Percentiles rank a stretch among this genome's conserved stretches.
These are phyloP conservation scores for Cepaea hortensis DNA, from an alignment of 2,888 invertebrate species.

Conservation along the genomic window DNA sequence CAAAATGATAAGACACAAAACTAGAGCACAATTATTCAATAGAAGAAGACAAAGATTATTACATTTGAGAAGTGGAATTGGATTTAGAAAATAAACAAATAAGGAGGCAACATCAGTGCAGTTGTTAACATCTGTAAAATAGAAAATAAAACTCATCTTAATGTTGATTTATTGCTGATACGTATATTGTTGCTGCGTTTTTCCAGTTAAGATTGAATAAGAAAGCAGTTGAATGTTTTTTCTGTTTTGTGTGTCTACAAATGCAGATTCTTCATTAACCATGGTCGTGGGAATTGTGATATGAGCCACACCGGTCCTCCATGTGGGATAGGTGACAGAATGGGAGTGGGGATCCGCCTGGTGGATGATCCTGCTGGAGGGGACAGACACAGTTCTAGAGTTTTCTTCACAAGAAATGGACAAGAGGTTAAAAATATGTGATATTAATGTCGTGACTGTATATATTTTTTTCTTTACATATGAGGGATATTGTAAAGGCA, in stretches of 20 bases:
- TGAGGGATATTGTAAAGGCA: neutral
- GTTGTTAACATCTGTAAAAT: no score
- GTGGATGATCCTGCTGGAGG: slow-evolving; percentile 39
- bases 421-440: slow-evolving; percentile 74
- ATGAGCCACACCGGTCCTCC: slow-evolving; percentile 37
- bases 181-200: neutral
- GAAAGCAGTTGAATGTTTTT: neutral
- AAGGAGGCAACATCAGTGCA: no score
- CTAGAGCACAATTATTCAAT: no score
- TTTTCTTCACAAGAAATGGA: slow-evolving; percentile 78
- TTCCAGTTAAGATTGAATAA: neutral
- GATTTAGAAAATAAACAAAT: no score
- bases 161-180: no score
- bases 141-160: no score
- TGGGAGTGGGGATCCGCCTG: slow-evolving; percentile 40
- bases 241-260: neutral
- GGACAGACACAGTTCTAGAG: slow-evolving; percentile 50
- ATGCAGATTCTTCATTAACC: slow-evolving; percentile 38
- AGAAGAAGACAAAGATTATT: no score
- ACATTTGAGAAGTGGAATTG: no score
- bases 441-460: neutral
- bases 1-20: no score
- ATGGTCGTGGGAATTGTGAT: slow-evolving; percentile 34
- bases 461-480: neutral
- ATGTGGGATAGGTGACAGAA: slow-evolving; percentile 44